These are phyloP conservation scores for Athalia rosae DNA, from an alignment of 2,888 invertebrate species.

Conservation along the genomic window DNA sequence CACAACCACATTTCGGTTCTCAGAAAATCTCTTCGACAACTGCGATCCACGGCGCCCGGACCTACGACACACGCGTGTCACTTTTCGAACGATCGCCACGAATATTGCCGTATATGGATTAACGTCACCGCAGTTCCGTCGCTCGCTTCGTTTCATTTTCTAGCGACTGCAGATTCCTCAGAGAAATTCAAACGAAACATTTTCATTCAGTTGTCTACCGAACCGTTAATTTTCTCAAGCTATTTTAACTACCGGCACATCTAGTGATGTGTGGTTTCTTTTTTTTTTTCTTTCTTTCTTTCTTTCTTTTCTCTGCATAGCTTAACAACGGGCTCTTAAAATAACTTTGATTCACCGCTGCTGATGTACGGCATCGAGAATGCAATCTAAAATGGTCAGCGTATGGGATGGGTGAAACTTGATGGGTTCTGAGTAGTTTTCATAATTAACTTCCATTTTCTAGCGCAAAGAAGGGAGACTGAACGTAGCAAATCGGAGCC, in stretches of 20 bases:
- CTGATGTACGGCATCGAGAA: neutral
- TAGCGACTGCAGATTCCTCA: neutral
- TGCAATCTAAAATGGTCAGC: constrained; percentile 31
- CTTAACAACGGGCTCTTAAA: no score
- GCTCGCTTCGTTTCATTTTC: neutral
- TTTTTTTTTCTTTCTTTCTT: no score
- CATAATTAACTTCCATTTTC: constrained; percentile 24
- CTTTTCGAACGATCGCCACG: neutral
- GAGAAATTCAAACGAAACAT: neutral
- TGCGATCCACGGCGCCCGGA: no score
- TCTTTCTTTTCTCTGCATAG: no score
- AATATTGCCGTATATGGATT: neutral
- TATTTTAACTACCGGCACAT: no score
- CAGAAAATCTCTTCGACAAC: constrained; percentile 10
- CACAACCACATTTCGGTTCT: constrained; percentile 18
- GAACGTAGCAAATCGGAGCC: neutral
- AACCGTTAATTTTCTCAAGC: neutral
- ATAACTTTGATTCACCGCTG: no score
- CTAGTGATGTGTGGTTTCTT: no score
- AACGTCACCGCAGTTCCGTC: neutral
- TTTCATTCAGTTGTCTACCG: neutral
- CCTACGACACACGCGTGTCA: neutral
- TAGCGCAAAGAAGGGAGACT: neutral
- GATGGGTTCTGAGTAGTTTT: neutral
- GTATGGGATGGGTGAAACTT: neutral